Evolutionary conservation across 1,140 invertebrate species (phyloP), one percentile per base, ranked within the genome.

Genomic region (Micrasema longulum): DNA sequence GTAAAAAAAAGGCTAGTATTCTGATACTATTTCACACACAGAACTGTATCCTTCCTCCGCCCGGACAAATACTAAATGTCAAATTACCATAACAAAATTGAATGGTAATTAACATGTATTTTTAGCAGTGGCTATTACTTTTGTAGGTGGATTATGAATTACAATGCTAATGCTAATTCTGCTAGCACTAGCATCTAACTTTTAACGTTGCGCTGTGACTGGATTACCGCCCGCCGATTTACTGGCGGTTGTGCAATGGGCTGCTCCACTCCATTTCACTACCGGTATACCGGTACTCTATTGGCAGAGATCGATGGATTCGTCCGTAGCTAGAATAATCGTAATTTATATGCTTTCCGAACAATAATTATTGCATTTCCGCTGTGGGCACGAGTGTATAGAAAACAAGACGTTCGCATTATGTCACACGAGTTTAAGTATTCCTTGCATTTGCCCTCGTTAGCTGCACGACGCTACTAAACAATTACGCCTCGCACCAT

Each of bases 121-220:
- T n/a, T n/a, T n/a, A n/a, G n/a, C n/a, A n/a, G n/a, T n/a, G n/a
- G n/a, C n/a, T n/a, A n/a, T n/a, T n/a, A n/a, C n/a, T n/a, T n/a
- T n/a, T n/a, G n/a, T n/a, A n/a, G n/a, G n/a, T n/a, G n/a, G n/a
- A n/a, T n/a, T n/a, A n/a, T n/a, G n/a, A n/a, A n/a, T n/a, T n/a
- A n/a, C n/a, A n/a, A n/a, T n/a, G n/a, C n/a, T 6, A 38, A 12
- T 38, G 45, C 45, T 11, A 7, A n/a, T n/a, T n/a, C n/a, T n/a
- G n/a, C n/a, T n/a, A n/a, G n/a, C n/a, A n/a, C n/a, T n/a, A n/a
- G n/a, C n/a, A n/a, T n/a, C n/a, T 16, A n/a, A n/a, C n/a, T n/a
- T n/a, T 31, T 14, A n/a, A 2, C 53, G 14, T 35, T n/a, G 53
- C n/a, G 23, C 53, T 57, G 18, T 57, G 14, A 60, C 55, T 60